A percentile compares a stretch with the other conserved stretches of the same genome.
phyloP scores from a whole-genome alignment of 1,140 invertebrate species.

The Drosophila equinoxialis region DNA sequence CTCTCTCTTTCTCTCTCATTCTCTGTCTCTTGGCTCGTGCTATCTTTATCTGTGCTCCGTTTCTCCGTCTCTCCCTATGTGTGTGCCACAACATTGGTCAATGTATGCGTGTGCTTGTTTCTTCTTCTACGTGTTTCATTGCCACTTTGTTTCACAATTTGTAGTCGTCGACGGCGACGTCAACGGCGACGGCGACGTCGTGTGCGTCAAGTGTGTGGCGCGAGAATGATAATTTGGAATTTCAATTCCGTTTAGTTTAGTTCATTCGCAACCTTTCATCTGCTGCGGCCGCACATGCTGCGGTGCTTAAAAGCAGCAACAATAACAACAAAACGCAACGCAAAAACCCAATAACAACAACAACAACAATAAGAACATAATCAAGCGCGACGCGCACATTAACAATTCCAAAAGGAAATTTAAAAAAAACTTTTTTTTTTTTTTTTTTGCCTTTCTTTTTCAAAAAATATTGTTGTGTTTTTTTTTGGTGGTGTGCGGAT shows the following conservation, averaged over 20 bases:
- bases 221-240: conserved; percentile 42
- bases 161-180: not conserved
- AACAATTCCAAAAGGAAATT: conserved; percentile 7
- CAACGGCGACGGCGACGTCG: too few species aligned
- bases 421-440: not conserved
- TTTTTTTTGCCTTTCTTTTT: not conserved
- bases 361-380: not conserved
- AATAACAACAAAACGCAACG: not conserved
- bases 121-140: conserved; percentile 20
- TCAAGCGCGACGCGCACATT: not conserved
- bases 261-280: conserved; percentile 18
- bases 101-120: conserved; percentile 19
- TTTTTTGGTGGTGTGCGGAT: conserved; percentile 2
- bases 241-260: conserved; percentile 38
- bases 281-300: conserved; percentile 15
- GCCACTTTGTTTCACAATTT: conserved; percentile 20
- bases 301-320: not conserved
- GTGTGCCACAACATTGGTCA: not conserved
- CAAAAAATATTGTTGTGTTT: not conserved
- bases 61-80: conserved; percentile 3
- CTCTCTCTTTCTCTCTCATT: not conserved
- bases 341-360: not conserved
- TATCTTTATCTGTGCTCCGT: conserved; percentile 18
- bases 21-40: not conserved
- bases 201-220: conserved; percentile 23